phyloP scores from a whole-genome alignment of 2,797 vertebrate species.

The Pteronotus mesoamericanus region DNA sequence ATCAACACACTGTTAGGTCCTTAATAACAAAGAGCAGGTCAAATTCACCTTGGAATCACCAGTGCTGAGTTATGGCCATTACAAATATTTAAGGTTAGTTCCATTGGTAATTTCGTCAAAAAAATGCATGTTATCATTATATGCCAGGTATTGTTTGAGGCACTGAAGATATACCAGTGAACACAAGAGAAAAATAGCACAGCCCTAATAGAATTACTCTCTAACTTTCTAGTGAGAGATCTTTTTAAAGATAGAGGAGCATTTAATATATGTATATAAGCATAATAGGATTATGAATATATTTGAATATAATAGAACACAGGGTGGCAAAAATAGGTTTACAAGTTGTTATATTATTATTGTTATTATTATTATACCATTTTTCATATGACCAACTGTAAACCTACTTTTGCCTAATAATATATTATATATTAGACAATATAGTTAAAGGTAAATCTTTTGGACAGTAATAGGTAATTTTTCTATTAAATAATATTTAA shows the following conservation, averaged over 20 bases:
- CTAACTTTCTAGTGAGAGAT: neutral
- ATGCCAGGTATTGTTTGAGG: neutral
- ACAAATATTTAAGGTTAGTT: neutral
- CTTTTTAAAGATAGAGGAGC: neutral
- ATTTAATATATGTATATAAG: neutral
- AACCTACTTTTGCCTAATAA: neutral
- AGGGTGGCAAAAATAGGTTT: neutral
- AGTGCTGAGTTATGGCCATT: neutral
- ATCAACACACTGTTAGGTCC: neutral
- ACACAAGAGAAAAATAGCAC: neutral
- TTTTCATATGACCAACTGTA: neutral
- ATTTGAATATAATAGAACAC: neutral
- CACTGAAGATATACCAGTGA: neutral
- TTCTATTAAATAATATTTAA: neutral
- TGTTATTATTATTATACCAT: too few relatives aligned
- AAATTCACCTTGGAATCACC: neutral
- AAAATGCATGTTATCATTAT: neutral
- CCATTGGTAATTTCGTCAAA: neutral
- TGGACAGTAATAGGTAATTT: neutral
- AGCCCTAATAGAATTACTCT: neutral
- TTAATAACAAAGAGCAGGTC: neutral
- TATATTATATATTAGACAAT: neutral
- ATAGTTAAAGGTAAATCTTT: neutral
- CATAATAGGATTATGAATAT: neutral
- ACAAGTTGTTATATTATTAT: neutral